Conservation (phyloP, 2,797 vertebrate species). For the Buceros bicornis region DNA sequence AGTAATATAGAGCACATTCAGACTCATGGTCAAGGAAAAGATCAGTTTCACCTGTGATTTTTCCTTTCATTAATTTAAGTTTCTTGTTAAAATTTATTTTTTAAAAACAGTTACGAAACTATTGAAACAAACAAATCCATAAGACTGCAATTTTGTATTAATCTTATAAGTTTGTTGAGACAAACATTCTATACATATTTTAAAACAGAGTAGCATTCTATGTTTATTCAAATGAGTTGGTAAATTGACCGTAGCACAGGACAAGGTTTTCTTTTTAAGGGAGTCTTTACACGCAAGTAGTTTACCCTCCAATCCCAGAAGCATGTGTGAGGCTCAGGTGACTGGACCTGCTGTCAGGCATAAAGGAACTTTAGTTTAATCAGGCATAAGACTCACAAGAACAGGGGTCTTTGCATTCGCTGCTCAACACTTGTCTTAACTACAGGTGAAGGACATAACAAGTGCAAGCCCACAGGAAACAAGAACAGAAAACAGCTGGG, state of each 20-base stretch:
- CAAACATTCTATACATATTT: conserved; percentile 38
- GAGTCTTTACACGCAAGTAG: conserved; percentile 1
- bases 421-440: background rate
- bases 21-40: background rate
- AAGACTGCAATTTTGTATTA: conserved; percentile 19
- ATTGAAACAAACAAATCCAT: background rate
- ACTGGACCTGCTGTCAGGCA: background rate
- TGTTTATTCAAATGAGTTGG: conserved; percentile 61
- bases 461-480: background rate
- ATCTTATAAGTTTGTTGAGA: background rate
- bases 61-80: background rate
- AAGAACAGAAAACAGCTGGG: background rate
- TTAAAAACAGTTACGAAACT: background rate
- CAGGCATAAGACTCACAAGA: background rate
- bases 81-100: background rate
- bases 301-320: conserved; percentile 22
- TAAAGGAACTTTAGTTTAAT: background rate
- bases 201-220: conserved; percentile 51
- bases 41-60: background rate
- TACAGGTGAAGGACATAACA: conserved; percentile 11
- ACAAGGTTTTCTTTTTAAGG: conserved; percentile 45
- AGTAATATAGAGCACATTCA: background rate
- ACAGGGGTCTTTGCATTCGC: background rate
- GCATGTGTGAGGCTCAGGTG: background rate
- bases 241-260: conserved; percentile 14